phyloP scores from a whole-genome alignment of 2,888 invertebrate species.

The Chaetoderma sp. region DNA sequence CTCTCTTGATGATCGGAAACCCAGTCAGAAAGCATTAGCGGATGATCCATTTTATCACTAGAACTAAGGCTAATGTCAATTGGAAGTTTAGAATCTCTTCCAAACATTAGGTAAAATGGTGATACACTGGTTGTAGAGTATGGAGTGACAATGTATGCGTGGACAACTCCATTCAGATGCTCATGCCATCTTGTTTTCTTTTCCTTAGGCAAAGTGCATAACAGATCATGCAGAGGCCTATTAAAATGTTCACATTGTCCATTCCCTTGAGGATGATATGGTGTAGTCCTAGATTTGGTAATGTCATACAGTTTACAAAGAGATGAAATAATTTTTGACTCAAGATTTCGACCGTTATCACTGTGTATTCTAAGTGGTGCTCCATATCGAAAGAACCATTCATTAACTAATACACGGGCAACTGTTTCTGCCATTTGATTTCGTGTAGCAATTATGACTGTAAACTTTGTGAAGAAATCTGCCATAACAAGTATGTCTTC shows the following conservation, averaged over 20 bases:
- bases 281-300: neutral
- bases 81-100: neutral
- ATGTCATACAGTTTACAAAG: neutral
- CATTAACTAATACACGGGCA: constrained; percentile 4
- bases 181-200: neutral
- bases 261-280: neutral
- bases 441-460: neutral
- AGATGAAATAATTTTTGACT: neutral
- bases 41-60: too few species aligned
- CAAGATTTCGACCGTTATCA: neutral
- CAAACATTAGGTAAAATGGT: constrained; percentile 9
- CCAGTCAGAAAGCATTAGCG: too few species aligned
- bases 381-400: neutral
- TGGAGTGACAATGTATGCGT: neutral
- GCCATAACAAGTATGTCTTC: constrained; percentile 10
- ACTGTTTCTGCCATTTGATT: neutral
- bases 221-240: neutral
- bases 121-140: neutral
- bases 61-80: neutral
- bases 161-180: neutral
- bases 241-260: neutral
- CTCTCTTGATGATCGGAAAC: neutral
- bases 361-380: neutral
- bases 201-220: neutral
- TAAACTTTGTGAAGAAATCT: constrained; percentile 7